Base-by-base conservation (phyloP, 1,140 invertebrate genomes). In the Penaeus vannamei region DNA sequence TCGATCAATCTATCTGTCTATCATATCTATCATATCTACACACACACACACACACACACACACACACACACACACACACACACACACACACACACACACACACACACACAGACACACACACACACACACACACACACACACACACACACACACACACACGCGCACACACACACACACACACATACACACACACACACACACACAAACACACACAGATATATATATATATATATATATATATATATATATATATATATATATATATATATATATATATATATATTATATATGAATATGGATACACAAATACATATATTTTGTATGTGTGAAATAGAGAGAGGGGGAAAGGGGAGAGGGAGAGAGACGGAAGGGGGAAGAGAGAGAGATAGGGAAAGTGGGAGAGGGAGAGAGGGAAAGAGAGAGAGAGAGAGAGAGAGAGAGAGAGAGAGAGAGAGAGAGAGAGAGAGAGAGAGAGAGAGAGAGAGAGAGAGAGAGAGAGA, bases 231-330 rank as follows among this genome's bases (percentile, higher is more conserved):
- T 66, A 66, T 19, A 66, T 66, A 66, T 66, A 66, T 66, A 66
- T 29, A 66, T 66, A 66, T 66, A 66, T 66, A 66, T 29, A 66
- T 22, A 66, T 26, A 72, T 26, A 72, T 26, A 72, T 72, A 72
- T 72, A 72, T 72, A 72, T 72, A 72, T 72, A 26, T 26, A 72
- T 72, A 72, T 72, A 72, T 72, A 72, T 72, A 72, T 72, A 72
- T 72, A n/a, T 72, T 72, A 72, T 72, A 72, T 72, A 72, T 72
- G 17, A 26, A n/a, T 26, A n/a, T 72, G 17, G 26, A 4, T 72
- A n/a, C 26, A 19, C 22, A n/a, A 26, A n/a, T 72, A 19, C 26
- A n/a, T 72, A n/a, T 72, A n/a, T 72, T 72, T 0, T 69, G 32
- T 72, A 19, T 72, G 32, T 72, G 32, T 72, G n/a, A 8, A 46